These are phyloP conservation scores for Lithodes maja DNA, from an alignment of 2,888 invertebrate species.

Conservation along the genomic window DNA sequence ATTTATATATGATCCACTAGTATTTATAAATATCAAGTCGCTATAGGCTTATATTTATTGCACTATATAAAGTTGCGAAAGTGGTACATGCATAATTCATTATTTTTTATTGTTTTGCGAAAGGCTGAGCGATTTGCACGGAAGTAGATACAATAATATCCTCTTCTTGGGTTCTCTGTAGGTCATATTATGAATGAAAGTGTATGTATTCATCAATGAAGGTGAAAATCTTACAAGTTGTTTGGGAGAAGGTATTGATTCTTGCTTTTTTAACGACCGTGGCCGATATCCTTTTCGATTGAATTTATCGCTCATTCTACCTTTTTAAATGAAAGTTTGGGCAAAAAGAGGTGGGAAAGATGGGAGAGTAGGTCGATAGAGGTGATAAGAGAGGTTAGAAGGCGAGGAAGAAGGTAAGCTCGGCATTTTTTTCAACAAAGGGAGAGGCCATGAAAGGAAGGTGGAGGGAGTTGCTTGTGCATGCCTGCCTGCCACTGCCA, in stretches of 20 bases:
- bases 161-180: background rate
- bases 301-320: background rate
- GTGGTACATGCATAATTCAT: too few relatives aligned
- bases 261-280: constrained; percentile 4
- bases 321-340: background rate
- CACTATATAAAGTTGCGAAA: too few relatives aligned
- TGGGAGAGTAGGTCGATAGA: background rate
- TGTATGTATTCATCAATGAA: constrained; percentile 38
- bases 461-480: constrained; percentile 37
- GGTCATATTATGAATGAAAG: constrained; percentile 24
- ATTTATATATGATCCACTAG: too few relatives aligned
- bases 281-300: constrained; percentile 15
- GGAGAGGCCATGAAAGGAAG: constrained; percentile 38
- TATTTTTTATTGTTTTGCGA: too few relatives aligned
- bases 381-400: background rate
- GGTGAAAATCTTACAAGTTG: constrained; percentile 13
- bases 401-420: constrained; percentile 6
- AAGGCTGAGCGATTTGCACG: too few relatives aligned
- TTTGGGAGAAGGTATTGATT: constrained; percentile 23
- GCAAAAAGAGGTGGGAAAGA: background rate
- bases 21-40: too few relatives aligned
- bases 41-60: too few relatives aligned
- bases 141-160: too few relatives aligned
- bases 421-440: constrained; percentile 17
- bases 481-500: constrained; percentile 53